phyloP scores from a whole-genome alignment of 2,113 vertebrate genomes.

The Peromyscus leucopus region DNA sequence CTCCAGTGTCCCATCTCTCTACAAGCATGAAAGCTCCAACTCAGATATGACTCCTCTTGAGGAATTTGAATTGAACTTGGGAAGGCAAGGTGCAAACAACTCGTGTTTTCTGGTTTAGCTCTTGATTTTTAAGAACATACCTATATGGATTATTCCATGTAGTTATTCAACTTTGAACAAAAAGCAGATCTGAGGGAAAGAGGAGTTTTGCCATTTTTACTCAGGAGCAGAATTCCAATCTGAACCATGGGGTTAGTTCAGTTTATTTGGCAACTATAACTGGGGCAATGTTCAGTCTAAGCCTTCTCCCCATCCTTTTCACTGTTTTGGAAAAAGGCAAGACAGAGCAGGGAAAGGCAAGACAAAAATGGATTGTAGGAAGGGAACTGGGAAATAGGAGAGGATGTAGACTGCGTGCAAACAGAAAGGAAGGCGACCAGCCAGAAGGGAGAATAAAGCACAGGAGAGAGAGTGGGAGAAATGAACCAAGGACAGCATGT shows the following conservation, averaged over 20 bases:
- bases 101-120: background rate
- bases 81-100: background rate
- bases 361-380: background rate
- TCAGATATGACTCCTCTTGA: background rate
- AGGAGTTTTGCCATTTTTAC: conserved; percentile 23
- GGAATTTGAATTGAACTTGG: no score
- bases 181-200: background rate
- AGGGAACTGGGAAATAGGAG: background rate
- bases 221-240: background rate
- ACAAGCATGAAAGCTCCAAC: background rate
- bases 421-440: background rate
- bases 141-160: background rate
- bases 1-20: background rate
- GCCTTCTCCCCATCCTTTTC: background rate
- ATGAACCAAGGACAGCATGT: background rate
- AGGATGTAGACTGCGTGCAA: no score
- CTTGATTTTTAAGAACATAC: background rate
- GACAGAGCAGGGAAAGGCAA: background rate
- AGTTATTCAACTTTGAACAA: background rate
- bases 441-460: background rate
- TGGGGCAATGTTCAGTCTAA: background rate
- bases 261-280: background rate
- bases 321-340: background rate
- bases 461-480: background rate
- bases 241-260: background rate